These are phyloP conservation scores for Chrysomela aeneicollis DNA, from an alignment of 2,888 invertebrate genomes.

Conservation along the genomic window DNA sequence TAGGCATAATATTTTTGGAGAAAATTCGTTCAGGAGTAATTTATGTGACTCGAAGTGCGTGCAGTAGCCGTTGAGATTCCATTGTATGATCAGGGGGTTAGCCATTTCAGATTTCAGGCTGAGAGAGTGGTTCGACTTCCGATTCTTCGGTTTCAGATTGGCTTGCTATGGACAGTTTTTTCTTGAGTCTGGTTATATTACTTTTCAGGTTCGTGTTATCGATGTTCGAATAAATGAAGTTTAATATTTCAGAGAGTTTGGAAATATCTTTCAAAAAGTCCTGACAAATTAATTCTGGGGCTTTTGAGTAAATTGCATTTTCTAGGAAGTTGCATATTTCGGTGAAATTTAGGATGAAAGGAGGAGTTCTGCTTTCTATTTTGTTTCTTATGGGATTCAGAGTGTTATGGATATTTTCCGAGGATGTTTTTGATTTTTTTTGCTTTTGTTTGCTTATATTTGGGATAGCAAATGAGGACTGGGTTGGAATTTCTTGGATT, in stretches of 20 bases:
- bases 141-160: conserved; percentile 4
- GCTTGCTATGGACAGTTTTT: conserved; percentile 1
- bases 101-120: conserved; percentile 5
- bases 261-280: background rate
- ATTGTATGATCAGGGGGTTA: background rate
- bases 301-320: background rate
- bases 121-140: background rate
- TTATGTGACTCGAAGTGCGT: background rate
- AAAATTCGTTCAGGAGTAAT: no score
- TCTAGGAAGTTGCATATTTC: conserved; percentile 9
- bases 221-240: conserved; percentile 1
- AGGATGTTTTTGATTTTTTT: background rate
- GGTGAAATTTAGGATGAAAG: no score
- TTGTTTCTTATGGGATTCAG: conserved; percentile 6
- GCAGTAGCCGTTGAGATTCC: no score
- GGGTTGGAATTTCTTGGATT: background rate
- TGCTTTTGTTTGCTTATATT: conserved; percentile 8
- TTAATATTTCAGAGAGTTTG: no score
- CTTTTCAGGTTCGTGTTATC: conserved; percentile 6
- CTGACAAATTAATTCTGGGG: background rate
- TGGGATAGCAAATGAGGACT: background rate
- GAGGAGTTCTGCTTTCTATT: conserved; percentile 5
- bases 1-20: conserved; percentile 5
- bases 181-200: conserved; percentile 6
- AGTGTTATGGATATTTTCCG: no score